Evolutionary conservation across 2,888 invertebrate genomes (phyloP), one percentile per base, ranked within the genome.

Genomic region (Auanema sp.): DNA sequence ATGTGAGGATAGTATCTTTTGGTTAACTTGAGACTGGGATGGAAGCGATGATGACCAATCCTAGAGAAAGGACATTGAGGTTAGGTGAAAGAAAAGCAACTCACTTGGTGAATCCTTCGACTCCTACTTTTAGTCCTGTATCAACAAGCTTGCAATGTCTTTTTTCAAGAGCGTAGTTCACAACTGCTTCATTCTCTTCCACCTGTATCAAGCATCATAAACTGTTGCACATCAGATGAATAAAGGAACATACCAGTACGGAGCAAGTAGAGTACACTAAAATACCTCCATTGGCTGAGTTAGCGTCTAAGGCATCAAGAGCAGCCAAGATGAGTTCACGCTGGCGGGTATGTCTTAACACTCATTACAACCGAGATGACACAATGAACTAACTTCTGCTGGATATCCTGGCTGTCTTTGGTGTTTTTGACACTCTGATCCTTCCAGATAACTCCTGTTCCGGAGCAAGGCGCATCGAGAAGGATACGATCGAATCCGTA

Each of bases 201-300:
- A 95, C 92, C 88, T 89, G 71, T n/a, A n/a, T n/a, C n/a, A n/a
- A n/a, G n/a, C n/a, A n/a, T n/a, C n/a, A n/a, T n/a, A n/a, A n/a
- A n/a, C n/a, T n/a, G n/a, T n/a, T n/a, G n/a, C n/a, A n/a, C n/a
- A n/a, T n/a, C n/a, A n/a, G n/a, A n/a, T n/a, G n/a, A n/a, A 11
- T 0, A 49, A 10, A 58, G 24, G 33, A 50, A 79, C 86, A 83
- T 77, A 89, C 89, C 79, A 97, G 86, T 72, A 99, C 90, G 0
- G 98, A 98, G 85, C 98, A 99, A 0, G 98, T 99, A 0, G 97
- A 98, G 85, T 99, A 99, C 0, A 99, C 96, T 68, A 99, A 88
- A 83, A 92, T 92, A 12, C 97, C 96, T 41, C 97, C 98, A 16
- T 91, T 90, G 62, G 90, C 87, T 0, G 96, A 95, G 79, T 91